A percentile compares a stretch with the other conserved stretches of the same genome.
Evolutionary conservation across 2,888 invertebrate genomes (phyloP).

Genomic region (Cryptus viduatorius): DNA sequence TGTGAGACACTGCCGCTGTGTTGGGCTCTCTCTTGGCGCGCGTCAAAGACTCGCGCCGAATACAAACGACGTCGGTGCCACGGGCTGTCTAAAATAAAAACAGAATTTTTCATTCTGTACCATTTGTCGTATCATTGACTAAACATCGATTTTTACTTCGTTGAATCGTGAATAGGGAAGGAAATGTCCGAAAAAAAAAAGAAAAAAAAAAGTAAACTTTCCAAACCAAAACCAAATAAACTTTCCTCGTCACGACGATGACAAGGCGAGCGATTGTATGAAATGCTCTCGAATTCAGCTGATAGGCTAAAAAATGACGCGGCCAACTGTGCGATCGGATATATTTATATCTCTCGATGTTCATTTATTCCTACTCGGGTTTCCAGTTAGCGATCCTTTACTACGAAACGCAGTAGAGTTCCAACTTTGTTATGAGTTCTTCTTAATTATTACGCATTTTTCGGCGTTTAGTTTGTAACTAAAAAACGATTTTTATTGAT

Average conservation of each 20-base stretch:
- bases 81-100: neutral
- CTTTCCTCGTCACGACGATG: neutral
- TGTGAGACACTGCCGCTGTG: constrained; percentile 25
- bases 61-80: neutral
- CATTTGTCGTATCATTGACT: too few species aligned
- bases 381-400: too few species aligned
- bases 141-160: neutral
- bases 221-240: neutral
- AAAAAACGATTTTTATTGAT: too few species aligned
- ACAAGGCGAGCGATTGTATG: neutral
- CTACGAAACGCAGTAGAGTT: too few species aligned
- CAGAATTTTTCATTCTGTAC: neutral
- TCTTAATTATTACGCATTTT: too few species aligned
- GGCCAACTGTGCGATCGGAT: neutral
- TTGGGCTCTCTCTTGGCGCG: too few species aligned
- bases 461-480: too few species aligned
- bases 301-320: neutral
- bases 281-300: neutral
- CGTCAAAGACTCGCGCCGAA: neutral
- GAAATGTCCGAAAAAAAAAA: neutral
- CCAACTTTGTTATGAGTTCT: too few species aligned
- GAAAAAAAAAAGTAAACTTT: neutral
- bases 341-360: too few species aligned
- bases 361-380: too few species aligned
- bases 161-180: neutral